phyloP scores from a whole-genome alignment of 2,113 vertebrate species.

The Centropus bengalensis region DNA sequence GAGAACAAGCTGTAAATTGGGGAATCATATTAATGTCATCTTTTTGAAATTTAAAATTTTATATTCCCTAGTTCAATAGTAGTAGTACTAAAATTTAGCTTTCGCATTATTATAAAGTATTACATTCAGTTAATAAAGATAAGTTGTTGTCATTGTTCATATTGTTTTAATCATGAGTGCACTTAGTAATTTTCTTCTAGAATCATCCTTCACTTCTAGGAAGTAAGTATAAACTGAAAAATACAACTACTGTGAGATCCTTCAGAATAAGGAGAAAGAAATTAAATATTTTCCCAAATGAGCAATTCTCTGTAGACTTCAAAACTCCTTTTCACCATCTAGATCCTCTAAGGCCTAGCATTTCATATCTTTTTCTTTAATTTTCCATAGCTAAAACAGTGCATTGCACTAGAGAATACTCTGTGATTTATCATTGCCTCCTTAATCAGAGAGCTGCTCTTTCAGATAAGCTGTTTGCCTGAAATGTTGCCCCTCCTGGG shows the following conservation, averaged over 20 bases:
- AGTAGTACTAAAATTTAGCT: background rate
- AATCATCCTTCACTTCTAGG: background rate
- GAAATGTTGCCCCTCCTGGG: conserved; percentile 51
- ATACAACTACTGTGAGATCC: background rate
- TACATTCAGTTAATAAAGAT: background rate
- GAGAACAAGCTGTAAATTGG: background rate
- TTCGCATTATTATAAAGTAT: background rate
- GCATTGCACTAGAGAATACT: background rate
- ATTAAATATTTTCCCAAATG: conserved; percentile 34
- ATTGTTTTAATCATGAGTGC: background rate
- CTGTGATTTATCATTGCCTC: conserved; percentile 60
- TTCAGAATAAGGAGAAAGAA: background rate
- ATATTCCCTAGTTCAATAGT: background rate
- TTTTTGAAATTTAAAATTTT: background rate
- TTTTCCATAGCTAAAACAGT: conserved; percentile 37
- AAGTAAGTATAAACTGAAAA: conserved; percentile 14
- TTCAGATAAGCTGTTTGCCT: conserved; percentile 67
- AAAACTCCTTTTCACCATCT: background rate
- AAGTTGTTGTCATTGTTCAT: background rate
- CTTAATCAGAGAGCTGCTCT: conserved; percentile 66
- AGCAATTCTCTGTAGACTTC: conserved; percentile 17
- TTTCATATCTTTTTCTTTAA: conserved; percentile 48
- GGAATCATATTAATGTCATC: background rate
- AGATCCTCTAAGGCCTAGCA: background rate
- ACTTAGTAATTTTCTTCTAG: background rate